These are phyloP conservation scores for Agriopis marginaria DNA, from an alignment of 2,888 invertebrate species.

Conservation along the genomic window DNA sequence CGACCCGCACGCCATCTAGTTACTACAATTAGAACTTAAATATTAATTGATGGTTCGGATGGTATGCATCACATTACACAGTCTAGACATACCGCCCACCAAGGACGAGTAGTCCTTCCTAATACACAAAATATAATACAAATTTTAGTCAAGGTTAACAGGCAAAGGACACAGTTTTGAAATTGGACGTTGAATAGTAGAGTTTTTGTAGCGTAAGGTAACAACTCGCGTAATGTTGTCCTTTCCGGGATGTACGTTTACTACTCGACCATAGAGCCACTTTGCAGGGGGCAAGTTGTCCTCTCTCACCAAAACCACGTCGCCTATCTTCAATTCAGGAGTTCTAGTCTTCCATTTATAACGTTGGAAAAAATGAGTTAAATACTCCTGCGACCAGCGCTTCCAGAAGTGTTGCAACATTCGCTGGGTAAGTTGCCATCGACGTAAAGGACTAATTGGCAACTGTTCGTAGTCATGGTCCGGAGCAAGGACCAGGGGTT, in stretches of 20 bases:
- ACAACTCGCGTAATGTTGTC: background rate
- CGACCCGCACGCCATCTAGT: too few species aligned
- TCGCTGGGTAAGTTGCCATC: conserved; percentile 4
- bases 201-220: background rate
- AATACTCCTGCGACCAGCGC: conserved; percentile 1
- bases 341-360: background rate
- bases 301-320: background rate
- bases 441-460: too few species aligned
- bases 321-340: background rate
- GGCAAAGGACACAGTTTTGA: background rate
- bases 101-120: background rate
- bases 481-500: too few species aligned
- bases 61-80: too few species aligned
- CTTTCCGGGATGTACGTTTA: background rate
- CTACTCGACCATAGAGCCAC: background rate
- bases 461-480: too few species aligned
- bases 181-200: background rate
- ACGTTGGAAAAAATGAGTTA: background rate
- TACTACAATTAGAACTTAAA: too few species aligned
- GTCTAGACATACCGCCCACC: conserved; percentile 3
- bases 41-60: too few species aligned
- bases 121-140: too few species aligned
- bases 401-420: conserved; percentile 5
- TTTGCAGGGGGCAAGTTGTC: background rate
- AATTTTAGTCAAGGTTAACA: background rate